Evolutionary conservation across 2,888 invertebrate genomes (phyloP), one percentile per base, ranked within the genome.

Genomic region (Cheilosia vernalis): DNA sequence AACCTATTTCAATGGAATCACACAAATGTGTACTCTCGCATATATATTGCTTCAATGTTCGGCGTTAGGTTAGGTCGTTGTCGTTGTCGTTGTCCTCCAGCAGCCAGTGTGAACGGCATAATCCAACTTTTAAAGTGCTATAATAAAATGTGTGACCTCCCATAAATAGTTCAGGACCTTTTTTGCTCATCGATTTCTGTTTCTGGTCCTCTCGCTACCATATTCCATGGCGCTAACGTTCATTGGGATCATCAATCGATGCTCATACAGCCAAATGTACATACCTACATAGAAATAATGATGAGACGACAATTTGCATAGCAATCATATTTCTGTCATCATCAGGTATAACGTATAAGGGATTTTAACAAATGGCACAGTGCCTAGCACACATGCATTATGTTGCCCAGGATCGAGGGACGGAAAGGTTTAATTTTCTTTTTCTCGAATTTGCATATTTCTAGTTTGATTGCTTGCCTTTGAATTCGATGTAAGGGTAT

Each of bases 321-420:
- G 84, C 84, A 85, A 85, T 85, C 84, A 80, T 80, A 85, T 85
- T 80, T 85, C 80, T 85, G 84, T 85, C 84, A 85, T 76, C 80
- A 74, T 80, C 84, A 84, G 84, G 73, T 84, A 84, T 64, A 69
- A 84, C 80, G 73, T 84, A 84, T 64, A 69, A 76, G 64, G 55
- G 79, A 60, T 69, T 74, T 76, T 74, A 80, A 70, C 76, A 85
- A 85, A 85, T 85, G 76, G 80, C 60, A 74, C 56, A 47, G 69
- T 40, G 61, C 73, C 78, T 78, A 51, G 44, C 56, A 74, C 30
- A 64, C 63, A 81, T 81, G 58, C 76, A 69, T 74, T 76, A 63
- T 67, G 15, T 6, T 44, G 17, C 19, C 19, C 19, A 19, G 40
- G 15, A 51, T 72, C 42, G 15, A 51, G 27, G 24, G 66, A 49